A percentile compares a stretch with the other conserved stretches of the same genome.
phyloP scores from a whole-genome alignment of 1,140 invertebrate species.

The Drosophila virilis region DNA sequence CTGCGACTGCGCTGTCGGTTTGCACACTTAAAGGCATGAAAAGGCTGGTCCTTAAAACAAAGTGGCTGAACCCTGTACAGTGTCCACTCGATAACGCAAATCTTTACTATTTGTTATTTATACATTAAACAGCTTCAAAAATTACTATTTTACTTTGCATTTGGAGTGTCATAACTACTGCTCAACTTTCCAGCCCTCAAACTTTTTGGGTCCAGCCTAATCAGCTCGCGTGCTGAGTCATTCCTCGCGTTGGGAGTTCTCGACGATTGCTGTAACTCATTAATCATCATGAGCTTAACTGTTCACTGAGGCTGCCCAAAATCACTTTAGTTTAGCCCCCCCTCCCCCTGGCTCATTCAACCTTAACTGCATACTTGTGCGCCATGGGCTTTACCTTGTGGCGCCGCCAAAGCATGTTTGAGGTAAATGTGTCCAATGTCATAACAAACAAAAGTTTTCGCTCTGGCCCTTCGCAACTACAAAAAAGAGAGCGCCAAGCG shows the following conservation, averaged over 20 bases:
- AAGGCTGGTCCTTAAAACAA: conserved; percentile 38
- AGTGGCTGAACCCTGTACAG: conserved; percentile 23
- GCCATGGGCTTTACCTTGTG: conserved; percentile 53
- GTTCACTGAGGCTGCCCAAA: conserved; percentile 21
- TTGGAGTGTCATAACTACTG: background rate
- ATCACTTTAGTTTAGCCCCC: conserved; percentile 15
- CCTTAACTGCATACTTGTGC: conserved; percentile 32
- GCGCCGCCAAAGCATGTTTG: conserved; percentile 36
- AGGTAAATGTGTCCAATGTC: conserved; percentile 66
- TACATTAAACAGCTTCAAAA: too few species aligned
- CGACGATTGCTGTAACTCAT: conserved; percentile 26
- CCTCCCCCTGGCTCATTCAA: conserved; percentile 13
- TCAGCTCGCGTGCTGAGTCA: conserved; percentile 38
- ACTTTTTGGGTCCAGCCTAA: conserved; percentile 35
- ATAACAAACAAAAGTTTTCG: conserved; percentile 54
- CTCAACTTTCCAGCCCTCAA: background rate
- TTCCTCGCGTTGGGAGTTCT: conserved; percentile 39
- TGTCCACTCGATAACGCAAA: background rate
- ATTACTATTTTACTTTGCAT: too few species aligned
- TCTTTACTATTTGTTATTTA: too few species aligned
- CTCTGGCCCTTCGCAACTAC: conserved; percentile 55
- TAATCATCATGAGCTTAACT: conserved; percentile 43
- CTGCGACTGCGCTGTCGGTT: conserved; percentile 11
- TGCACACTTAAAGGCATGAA: conserved; percentile 20
- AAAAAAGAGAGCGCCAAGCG: conserved; percentile 25